Evolutionary conservation across 1,140 invertebrate genomes (phyloP), one percentile per base, ranked within the genome.

Genomic region (Sipha flava): DNA sequence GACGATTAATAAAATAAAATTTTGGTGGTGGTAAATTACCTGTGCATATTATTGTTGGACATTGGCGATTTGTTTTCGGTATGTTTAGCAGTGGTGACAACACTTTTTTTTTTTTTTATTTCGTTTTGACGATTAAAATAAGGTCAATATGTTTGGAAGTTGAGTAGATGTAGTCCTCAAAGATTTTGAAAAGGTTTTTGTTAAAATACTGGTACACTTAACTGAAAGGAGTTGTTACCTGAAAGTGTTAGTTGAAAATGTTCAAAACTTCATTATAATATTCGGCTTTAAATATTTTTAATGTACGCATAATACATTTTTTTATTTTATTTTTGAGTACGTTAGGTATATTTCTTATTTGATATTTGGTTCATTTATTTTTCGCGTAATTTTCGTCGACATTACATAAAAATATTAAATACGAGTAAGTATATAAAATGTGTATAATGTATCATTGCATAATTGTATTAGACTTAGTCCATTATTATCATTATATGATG

Each of bases 211-310:
- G n/a, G 31, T 31, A 34, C 31, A 64, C 29, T 34, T 64, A 14
- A 34, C 29, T 34, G 29, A 14, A 23, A 16, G 14, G 14, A n/a
- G 59, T 10, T 18, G 31, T 34, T n/a, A n/a, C n/a, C n/a, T 64
- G 18, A 64, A 64, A 64, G 59, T 34, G 16, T 26, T 18, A n/a
- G 26, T 57, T 57, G 54, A 57, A 34, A 34, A 37, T n/a, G 59
- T 64, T 64, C 29, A 64, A 34, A 64, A n/a, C 59, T 18, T 64
- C 59, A 34, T 64, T 64, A 64, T 64, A 64, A 64, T 64, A 57
- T 57, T 26, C 23, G 54, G 18, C 23, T 34, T 64, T 34, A 9
- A 10, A 18, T 64, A n/a, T 64, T 34, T 21, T 34, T 26, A 57
- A 26, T n/a, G n/a, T 57, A 57, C 54, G 54, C 59, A 21, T 18